A percentile compares a stretch with the other conserved stretches of the same genome.
phyloP scores from a whole-genome alignment of 2,797 vertebrate genomes.

The Echeneis naucrates region DNA sequence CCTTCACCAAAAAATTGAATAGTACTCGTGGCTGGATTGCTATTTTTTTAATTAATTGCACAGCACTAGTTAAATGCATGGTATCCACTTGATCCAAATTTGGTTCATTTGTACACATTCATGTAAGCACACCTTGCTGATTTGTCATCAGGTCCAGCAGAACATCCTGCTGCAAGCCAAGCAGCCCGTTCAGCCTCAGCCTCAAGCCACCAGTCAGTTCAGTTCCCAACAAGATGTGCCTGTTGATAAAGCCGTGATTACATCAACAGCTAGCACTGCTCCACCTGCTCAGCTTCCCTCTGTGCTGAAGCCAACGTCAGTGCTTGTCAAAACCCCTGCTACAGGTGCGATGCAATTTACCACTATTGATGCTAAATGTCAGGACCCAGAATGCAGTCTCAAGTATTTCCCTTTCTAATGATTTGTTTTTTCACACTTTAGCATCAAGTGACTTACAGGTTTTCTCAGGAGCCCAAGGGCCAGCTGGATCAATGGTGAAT shows the following conservation, averaged over 20 bases:
- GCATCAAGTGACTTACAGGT: slow-evolving; percentile 84
- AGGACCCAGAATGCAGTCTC: neutral
- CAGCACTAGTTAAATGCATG: neutral
- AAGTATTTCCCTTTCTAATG: slow-evolving; percentile 8
- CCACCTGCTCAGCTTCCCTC: slow-evolving; percentile 77
- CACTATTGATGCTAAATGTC: neutral
- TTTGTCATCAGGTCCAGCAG: slow-evolving; percentile 86
- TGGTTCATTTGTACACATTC: neutral
- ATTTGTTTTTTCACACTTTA: slow-evolving; percentile 49
- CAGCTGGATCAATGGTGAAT: slow-evolving; percentile 78
- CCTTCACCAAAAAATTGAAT: no score
- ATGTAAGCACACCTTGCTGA: neutral
- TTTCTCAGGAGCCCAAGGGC: slow-evolving; percentile 82
- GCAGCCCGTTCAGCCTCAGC: slow-evolving; percentile 73
- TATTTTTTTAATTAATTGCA: no score
- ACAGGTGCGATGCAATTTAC: slow-evolving; percentile 69
- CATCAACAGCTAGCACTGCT: slow-evolving; percentile 66
- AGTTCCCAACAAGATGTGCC: slow-evolving; percentile 85
- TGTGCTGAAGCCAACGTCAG: slow-evolving; percentile 84
- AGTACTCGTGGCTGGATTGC: no score
- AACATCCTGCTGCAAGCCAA: slow-evolving; percentile 90
- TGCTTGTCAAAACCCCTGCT: slow-evolving; percentile 85
- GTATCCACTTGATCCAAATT: neutral
- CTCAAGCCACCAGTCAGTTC: slow-evolving; percentile 84
- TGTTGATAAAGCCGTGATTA: slow-evolving; percentile 72